Conservation (phyloP, 1,140 invertebrate genomes). For the Chrysomallon squamiferum region DNA sequence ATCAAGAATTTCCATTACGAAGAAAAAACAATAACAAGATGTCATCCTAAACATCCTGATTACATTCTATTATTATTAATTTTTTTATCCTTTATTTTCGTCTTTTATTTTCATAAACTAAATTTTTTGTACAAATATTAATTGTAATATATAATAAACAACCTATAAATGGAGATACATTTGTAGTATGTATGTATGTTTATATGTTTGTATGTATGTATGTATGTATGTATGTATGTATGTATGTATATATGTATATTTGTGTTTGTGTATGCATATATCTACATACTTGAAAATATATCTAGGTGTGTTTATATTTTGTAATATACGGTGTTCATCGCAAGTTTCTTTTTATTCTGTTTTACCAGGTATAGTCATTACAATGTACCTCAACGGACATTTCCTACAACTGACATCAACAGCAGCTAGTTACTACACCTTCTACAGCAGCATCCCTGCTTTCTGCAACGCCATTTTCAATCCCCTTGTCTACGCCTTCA, state of each 20-base stretch:
- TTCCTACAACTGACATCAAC: neutral
- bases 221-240: neutral
- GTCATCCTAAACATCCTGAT: too few relatives aligned
- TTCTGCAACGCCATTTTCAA: constrained; percentile 27
- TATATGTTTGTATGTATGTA: neutral
- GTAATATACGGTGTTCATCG: too few relatives aligned
- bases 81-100: neutral
- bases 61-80: neutral
- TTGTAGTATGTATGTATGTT: too few relatives aligned
- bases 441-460: constrained; percentile 14
- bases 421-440: neutral
- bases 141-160: too few relatives aligned
- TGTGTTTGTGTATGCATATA: constrained; percentile 2
- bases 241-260: neutral
- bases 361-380: constrained; percentile 16
- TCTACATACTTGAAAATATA: too few relatives aligned
- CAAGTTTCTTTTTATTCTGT: too few relatives aligned
- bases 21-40: too few relatives aligned
- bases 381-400: constrained; percentile 1
- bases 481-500: constrained; percentile 35
- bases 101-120: neutral
- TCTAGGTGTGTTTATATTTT: too few relatives aligned
- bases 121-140: too few relatives aligned
- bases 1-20: neutral
- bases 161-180: too few relatives aligned